phyloP scores from a whole-genome alignment of 2,797 vertebrate genomes.

The Lacerta agilis region DNA sequence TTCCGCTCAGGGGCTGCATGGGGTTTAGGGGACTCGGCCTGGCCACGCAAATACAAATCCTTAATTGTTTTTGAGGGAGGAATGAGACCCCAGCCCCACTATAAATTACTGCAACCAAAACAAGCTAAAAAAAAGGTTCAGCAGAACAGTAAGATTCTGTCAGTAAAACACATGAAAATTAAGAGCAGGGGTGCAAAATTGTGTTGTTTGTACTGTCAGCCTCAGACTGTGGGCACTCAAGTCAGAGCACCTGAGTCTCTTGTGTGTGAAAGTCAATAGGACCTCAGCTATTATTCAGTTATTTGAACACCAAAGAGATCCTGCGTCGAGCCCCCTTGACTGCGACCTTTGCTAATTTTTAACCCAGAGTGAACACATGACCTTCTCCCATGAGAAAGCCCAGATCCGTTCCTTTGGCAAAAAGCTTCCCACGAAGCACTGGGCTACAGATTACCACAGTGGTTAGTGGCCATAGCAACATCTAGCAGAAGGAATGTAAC shows the following conservation, averaged over 20 bases:
- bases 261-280: neutral
- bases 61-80: neutral
- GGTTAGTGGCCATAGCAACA: slow-evolving; percentile 41
- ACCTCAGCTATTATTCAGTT: neutral
- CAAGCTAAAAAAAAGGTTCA: neutral
- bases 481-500: neutral
- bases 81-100: neutral
- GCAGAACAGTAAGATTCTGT: no score
- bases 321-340: neutral
- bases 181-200: neutral
- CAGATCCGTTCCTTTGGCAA: slow-evolving; percentile 39
- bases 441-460: neutral
- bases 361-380: neutral
- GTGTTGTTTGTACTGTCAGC: neutral
- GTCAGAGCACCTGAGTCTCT: neutral
- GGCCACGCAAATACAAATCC: neutral
- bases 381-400: slow-evolving; percentile 41
- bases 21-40: no score
- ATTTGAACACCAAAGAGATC: neutral
- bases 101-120: neutral
- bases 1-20: no score
- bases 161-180: neutral
- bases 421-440: slow-evolving; percentile 28
- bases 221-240: neutral
- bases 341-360: slow-evolving; percentile 26